Percentiles rank a stretch among this genome's conserved stretches.
Conservation (phyloP, 2,888 invertebrate species). For the Dugesia japonica region DNA sequence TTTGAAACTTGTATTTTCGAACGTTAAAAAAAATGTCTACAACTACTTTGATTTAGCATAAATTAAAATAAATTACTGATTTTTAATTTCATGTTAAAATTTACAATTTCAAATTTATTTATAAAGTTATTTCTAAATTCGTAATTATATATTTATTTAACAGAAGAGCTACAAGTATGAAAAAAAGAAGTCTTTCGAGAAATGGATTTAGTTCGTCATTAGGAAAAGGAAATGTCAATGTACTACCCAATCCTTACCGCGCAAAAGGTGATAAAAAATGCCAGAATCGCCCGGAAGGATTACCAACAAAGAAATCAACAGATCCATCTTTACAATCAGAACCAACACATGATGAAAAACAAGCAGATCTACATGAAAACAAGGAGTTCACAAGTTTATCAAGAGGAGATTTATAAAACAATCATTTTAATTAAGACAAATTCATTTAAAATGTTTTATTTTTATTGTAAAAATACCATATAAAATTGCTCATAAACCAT, state of each 20-base stretch:
- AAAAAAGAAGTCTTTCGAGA: background rate
- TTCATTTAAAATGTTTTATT: background rate
- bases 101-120: no score
- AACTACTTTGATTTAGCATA: no score
- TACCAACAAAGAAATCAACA: background rate
- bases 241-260: background rate
- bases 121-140: no score
- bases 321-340: background rate
- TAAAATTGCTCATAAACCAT: no score
- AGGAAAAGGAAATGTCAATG: background rate
- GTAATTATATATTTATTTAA: background rate
- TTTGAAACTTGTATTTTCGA: no score
- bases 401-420: constrained; percentile 4
- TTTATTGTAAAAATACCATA: background rate
- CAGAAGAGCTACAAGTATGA: constrained; percentile 12
- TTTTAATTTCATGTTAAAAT: no score
- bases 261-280: background rate
- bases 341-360: background rate
- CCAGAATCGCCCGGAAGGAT: background rate
- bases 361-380: background rate
- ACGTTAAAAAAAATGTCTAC: no score
- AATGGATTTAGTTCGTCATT: background rate
- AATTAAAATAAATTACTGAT: no score
- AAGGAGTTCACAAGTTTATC: background rate
- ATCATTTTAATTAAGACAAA: background rate